Evolutionary conservation across 2,888 invertebrate species (phyloP), one percentile per base, ranked within the genome.

Genomic region (Synanthedon formicaeformis): DNA sequence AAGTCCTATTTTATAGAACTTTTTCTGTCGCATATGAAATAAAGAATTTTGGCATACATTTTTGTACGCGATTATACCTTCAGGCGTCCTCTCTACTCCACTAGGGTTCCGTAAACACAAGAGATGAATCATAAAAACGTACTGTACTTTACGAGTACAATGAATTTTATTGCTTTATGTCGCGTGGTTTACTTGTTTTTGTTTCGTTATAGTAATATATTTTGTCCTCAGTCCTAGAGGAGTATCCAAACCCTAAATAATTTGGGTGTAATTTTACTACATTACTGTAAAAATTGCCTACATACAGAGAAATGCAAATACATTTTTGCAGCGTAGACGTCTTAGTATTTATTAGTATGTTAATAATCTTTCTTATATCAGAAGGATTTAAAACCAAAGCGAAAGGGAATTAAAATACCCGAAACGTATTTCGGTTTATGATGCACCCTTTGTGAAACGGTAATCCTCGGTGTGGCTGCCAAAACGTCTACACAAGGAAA

Each of bases 101-200:
- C 59, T 67, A 80, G 80, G 75, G 74, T 69, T 71, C 66, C 58
- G 69, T 73, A 79, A 80, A 82, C 81, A 79, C 64, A 63, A 64
- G 64, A 79, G 77, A 84, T 85, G 85, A 84, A 81, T 85, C 85
- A 86, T 86, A 86, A 86, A 85, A 80, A 76, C 75, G 76, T 73
- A 77, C 82, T 76, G 81, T 83, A 83, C 73, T 84, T 83, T 84
- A 85, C 78, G 83, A 79, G 75, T 68, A 70, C 73, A 66, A 65
- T 67, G 67, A 71, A 71, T 76, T 85, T 85, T 85, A 86, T 74
- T 75, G 73, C 45, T 40, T n/a, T 41, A 51, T 41, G 16, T 51
- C 51, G 18, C 12, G 12, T 16, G 18, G n/a, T 18, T n/a, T 18
- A 41, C 23, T n/a, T 51, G 45, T 41, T 11, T 51, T 41, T 41